Evolutionary conservation across 1,140 invertebrate genomes (phyloP).

Genomic region (Dufourea novaeangliae): DNA sequence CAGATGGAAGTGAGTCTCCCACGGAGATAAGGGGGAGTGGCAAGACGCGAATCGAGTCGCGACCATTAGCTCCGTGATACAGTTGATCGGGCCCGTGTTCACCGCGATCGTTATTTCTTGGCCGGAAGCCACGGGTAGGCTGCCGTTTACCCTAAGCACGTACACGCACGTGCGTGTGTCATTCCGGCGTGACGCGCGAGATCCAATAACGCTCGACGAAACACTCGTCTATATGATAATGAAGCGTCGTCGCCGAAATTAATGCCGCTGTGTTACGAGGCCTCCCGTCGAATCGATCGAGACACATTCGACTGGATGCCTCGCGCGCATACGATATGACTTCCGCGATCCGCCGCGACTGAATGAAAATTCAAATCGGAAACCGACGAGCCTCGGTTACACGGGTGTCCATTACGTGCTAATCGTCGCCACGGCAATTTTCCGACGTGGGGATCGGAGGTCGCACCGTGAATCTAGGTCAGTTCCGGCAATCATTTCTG

Average conservation of each 20-base stretch:
- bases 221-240: constrained; percentile 78
- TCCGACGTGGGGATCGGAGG: constrained; percentile 12
- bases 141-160: constrained; percentile 69
- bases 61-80: constrained; percentile 34
- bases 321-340: constrained; percentile 49
- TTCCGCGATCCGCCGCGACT: constrained; percentile 40
- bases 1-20: no score
- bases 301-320: constrained; percentile 57
- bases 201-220: constrained; percentile 74
- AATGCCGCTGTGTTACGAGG: constrained; percentile 66
- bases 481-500: background rate
- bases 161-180: constrained; percentile 71
- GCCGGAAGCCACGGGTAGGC: constrained; percentile 64
- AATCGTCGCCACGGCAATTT: constrained; percentile 37
- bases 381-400: background rate
- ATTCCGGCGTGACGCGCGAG: constrained; percentile 59
- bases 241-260: constrained; percentile 71
- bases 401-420: constrained; percentile 16
- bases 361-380: constrained; percentile 51
- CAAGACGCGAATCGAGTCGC: background rate
- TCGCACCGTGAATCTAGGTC: constrained; percentile 32
- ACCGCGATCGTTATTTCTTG: constrained; percentile 62
- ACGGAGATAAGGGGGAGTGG: no score
- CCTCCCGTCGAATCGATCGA: constrained; percentile 65
- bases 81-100: constrained; percentile 22